Conservation (phyloP, 2,888 invertebrate genomes). For the Drosophila nigritarsus region DNA sequence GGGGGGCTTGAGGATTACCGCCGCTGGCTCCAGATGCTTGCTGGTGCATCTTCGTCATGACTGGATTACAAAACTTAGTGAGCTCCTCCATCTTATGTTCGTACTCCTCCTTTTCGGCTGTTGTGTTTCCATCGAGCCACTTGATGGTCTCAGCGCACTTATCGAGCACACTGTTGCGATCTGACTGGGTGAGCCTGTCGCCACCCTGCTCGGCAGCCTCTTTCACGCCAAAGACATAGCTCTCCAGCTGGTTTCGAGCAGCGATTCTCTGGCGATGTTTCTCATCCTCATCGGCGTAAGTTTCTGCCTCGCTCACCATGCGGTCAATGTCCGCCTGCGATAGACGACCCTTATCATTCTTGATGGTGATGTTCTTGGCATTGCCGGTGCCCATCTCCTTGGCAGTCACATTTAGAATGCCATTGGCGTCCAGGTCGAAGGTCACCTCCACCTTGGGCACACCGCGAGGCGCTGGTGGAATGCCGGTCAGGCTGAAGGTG, state of each 20-base stretch:
- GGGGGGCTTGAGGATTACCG: conserved; percentile 85
- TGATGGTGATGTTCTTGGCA: conserved; percentile 91
- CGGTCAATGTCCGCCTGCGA: conserved; percentile 93
- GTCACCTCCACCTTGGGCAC: conserved; percentile 95
- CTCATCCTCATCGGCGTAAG: conserved; percentile 90
- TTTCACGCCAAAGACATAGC: conserved; percentile 89
- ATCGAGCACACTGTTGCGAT: conserved; percentile 67
- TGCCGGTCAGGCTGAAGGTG: conserved; percentile 97
- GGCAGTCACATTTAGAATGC: conserved; percentile 95
- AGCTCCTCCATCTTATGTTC: conserved; percentile 86
- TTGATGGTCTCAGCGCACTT: conserved; percentile 88
- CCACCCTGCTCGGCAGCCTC: conserved; percentile 89
- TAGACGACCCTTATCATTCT: conserved; percentile 92
- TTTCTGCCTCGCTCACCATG: conserved; percentile 91
- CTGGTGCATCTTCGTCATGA: conserved; percentile 86
- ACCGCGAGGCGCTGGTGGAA: conserved; percentile 96
- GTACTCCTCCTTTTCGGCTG: conserved; percentile 91
- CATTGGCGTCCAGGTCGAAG: conserved; percentile 94
- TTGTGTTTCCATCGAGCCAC: conserved; percentile 91
- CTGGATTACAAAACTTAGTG: conserved; percentile 84
- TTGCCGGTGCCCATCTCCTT: conserved; percentile 89
- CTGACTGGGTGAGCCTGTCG: conserved; percentile 83
- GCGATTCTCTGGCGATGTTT: conserved; percentile 89
- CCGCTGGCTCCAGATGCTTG: conserved; percentile 50
- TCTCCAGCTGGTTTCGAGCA: conserved; percentile 90